These are phyloP conservation scores for Rhinolophus ferrumequinum DNA, from an alignment of 2,113 vertebrate species.

Conservation along the genomic window DNA sequence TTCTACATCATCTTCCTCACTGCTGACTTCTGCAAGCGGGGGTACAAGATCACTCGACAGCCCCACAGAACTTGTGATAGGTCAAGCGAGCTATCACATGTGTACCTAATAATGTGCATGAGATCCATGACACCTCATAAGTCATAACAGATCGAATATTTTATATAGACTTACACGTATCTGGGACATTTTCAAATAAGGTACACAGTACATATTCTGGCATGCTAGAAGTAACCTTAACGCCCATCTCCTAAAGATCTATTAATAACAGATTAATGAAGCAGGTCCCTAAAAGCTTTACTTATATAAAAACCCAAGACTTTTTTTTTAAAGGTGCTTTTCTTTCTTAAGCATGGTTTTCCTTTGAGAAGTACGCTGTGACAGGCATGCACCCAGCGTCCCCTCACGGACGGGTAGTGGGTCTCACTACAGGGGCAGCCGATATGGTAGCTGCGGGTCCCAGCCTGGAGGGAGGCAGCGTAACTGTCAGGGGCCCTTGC, in stretches of 20 bases:
- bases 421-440: too few species aligned
- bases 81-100: accelerated
- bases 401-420: accelerated
- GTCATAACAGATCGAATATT: background rate
- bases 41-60: background rate
- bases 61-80: too few species aligned
- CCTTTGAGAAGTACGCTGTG: accelerated
- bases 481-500: background rate
- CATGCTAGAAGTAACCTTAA: background rate
- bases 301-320: background rate
- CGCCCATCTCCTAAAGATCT: background rate
- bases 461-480: accelerated
- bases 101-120: background rate
- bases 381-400: accelerated
- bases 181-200: background rate
- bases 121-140: too few species aligned
- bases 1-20: background rate
- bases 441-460: too few species aligned
- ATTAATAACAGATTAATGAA: background rate
- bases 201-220: background rate
- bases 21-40: background rate
- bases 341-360: background rate
- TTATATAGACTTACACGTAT: background rate
- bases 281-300: background rate
- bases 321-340: background rate